phyloP scores from a whole-genome alignment of 1,140 invertebrate genomes.

The Leptinotarsa undecemlineata region DNA sequence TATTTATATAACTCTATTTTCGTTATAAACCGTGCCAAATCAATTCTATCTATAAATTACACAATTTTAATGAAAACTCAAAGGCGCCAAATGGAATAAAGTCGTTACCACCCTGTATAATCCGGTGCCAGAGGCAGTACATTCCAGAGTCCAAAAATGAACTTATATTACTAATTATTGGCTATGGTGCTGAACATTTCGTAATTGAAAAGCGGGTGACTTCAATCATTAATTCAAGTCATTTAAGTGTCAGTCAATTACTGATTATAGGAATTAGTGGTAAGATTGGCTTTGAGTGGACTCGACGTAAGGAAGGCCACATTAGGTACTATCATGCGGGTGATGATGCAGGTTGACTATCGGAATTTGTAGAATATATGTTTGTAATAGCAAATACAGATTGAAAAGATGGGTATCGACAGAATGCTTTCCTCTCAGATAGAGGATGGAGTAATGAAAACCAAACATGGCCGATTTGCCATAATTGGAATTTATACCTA shows the following conservation, averaged over 20 bases:
- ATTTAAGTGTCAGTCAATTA: slow-evolving; percentile 6
- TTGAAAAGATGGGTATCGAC: not conserved
- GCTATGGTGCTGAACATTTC: not conserved
- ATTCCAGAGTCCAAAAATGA: not conserved
- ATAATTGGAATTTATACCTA: not conserved
- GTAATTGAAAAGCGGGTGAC: slow-evolving; percentile 5
- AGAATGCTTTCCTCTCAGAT: too few relatives aligned
- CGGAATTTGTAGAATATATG: not conserved
- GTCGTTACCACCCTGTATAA: not conserved
- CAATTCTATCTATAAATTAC: too few relatives aligned
- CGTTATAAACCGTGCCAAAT: too few relatives aligned
- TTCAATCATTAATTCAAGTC: slow-evolving; percentile 5
- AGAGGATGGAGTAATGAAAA: too few relatives aligned
- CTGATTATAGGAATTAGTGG: not conserved
- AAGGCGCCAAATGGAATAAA: too few relatives aligned
- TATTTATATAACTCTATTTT: too few relatives aligned
- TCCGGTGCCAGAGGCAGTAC: not conserved
- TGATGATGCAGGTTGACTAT: not conserved
- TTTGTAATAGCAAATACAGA: not conserved
- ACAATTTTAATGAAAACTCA: too few relatives aligned
- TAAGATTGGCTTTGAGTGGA: not conserved
- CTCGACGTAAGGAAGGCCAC: not conserved
- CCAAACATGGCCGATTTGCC: not conserved
- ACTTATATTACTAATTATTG: slow-evolving; percentile 2
- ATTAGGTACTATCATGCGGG: not conserved